Percentiles rank a stretch among this genome's conserved stretches.
These are phyloP conservation scores for Fissipunctia ypsillon DNA, from an alignment of 2,888 invertebrate species.

Conservation along the genomic window DNA sequence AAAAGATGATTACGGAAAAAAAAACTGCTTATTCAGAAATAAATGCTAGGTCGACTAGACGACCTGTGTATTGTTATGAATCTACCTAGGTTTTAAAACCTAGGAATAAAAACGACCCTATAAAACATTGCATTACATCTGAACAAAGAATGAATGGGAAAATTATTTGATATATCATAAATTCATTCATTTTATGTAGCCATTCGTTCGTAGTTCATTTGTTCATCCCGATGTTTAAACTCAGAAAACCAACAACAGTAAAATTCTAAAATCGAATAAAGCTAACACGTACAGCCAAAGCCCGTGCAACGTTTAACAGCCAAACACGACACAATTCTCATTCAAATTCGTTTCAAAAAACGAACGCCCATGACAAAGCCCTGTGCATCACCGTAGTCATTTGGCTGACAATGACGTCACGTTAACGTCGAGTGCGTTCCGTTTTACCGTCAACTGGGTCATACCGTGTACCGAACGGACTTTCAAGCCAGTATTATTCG, in stretches of 20 bases:
- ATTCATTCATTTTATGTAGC: slow-evolving; percentile 2
- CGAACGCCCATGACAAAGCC: slow-evolving; percentile 50
- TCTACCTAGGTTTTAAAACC: background rate
- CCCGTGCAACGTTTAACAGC: slow-evolving; percentile 7
- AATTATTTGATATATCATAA: slow-evolving; percentile 26
- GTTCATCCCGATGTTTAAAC: slow-evolving; percentile 17
- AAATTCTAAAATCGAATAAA: slow-evolving; percentile 44
- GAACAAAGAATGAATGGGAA: slow-evolving; percentile 26
- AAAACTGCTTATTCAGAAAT: too few relatives aligned
- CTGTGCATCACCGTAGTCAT: slow-evolving; percentile 64
- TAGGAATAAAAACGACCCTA: background rate
- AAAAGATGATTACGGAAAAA: too few relatives aligned
- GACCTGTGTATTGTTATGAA: background rate
- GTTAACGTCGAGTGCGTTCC: slow-evolving; percentile 67
- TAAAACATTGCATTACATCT: slow-evolving; percentile 2
- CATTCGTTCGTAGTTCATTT: slow-evolving; percentile 4
- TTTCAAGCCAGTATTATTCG: slow-evolving; percentile 52
- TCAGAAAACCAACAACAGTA: slow-evolving; percentile 6
- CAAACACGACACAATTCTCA: slow-evolving; percentile 11
- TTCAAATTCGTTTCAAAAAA: slow-evolving; percentile 48
- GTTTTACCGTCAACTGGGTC: slow-evolving; percentile 71
- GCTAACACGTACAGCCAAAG: slow-evolving; percentile 9
- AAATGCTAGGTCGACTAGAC: too few relatives aligned
- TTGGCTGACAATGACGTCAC: slow-evolving; percentile 67
- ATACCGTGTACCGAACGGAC: slow-evolving; percentile 53